These are phyloP conservation scores for Schizopygopsis pylzovi DNA, from an alignment of 2,797 vertebrate species.

Conservation along the genomic window DNA sequence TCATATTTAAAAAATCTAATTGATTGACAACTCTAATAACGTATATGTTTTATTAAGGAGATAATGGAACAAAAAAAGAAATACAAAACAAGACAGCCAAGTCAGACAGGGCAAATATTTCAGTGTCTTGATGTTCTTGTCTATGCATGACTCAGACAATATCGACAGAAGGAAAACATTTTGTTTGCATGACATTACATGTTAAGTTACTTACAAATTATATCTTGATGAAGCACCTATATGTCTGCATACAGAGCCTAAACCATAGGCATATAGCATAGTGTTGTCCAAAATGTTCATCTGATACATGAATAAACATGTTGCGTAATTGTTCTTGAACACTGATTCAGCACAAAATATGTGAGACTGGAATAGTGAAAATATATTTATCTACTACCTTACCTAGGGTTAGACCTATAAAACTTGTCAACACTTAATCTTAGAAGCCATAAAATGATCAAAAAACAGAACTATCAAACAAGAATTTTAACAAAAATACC, in stretches of 20 bases:
- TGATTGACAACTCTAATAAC: slow-evolving; percentile 12
- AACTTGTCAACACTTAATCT: neutral
- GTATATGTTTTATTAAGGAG: neutral
- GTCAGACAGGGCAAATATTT: slow-evolving; percentile 37
- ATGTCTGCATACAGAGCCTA: neutral
- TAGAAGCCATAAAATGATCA: neutral
- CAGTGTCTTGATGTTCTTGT: slow-evolving; percentile 34
- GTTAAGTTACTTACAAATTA: slow-evolving; percentile 16
- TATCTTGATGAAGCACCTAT: neutral
- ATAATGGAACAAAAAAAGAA: neutral
- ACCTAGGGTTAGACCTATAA: neutral
- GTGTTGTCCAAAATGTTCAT: neutral
- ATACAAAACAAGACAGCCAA: slow-evolving; percentile 34
- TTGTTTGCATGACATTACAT: neutral
- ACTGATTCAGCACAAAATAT: slow-evolving; percentile 17
- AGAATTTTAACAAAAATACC: neutral
- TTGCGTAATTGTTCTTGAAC: neutral
- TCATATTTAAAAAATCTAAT: neutral
- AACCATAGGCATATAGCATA: neutral
- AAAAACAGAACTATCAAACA: neutral
- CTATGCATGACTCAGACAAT: slow-evolving; percentile 37
- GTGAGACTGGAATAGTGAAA: neutral
- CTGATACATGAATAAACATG: slow-evolving; percentile 15
- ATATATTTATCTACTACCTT: neutral
- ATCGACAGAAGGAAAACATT: neutral